Evolutionary conservation across 2,888 invertebrate genomes (phyloP), one percentile per base, ranked within the genome.

Genomic region (Chironomus tentans): DNA sequence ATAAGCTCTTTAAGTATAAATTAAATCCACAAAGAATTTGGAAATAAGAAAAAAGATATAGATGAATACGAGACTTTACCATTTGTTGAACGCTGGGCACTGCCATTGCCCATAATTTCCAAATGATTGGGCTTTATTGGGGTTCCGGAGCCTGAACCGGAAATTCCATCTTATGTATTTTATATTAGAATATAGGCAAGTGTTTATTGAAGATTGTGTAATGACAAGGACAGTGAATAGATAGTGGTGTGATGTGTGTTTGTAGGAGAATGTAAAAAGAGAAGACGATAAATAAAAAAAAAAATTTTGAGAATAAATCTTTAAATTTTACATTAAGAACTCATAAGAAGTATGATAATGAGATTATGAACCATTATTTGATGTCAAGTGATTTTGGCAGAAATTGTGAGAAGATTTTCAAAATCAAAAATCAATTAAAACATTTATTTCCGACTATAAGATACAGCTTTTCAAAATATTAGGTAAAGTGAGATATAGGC

Each of bases 61-160:
- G 22, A 68, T 22, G 24, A 22, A 68, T 18, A 7, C 4, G 69
- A 18, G 46, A 69, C 7, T 13, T 76, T 76, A 76, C 76, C 76
- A 50, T 76, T 76, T 28, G 69, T 76, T 69, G 76, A 76, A 61
- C 76, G 76, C 68, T 69, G 69, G 50, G 21, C 24, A 12, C 65
- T 62, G 46, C 76, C 76, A 69, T 76, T 76, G 28, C 76, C 76
- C 76, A 76, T 76, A 18, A 76, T 76, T 61, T 76, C 76, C 76
- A 76, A 76, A 15, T 76, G 76, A 76, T 76, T 76, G 47, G 70
- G 70, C 28, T 62, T 62, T 5, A 76, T 69, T 38, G 76, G 76
- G 5, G 76, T 76, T 28, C 76, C 76, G 15, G 76, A 47, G 18
- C 65, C 65, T 15, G 74, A 62, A 13, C 74, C 74, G 28, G 48